A percentile compares a stretch with the other conserved stretches of the same genome.
These are phyloP conservation scores for Himalopsyche phryganea DNA, from an alignment of 1,140 invertebrate species.

Conservation along the genomic window DNA sequence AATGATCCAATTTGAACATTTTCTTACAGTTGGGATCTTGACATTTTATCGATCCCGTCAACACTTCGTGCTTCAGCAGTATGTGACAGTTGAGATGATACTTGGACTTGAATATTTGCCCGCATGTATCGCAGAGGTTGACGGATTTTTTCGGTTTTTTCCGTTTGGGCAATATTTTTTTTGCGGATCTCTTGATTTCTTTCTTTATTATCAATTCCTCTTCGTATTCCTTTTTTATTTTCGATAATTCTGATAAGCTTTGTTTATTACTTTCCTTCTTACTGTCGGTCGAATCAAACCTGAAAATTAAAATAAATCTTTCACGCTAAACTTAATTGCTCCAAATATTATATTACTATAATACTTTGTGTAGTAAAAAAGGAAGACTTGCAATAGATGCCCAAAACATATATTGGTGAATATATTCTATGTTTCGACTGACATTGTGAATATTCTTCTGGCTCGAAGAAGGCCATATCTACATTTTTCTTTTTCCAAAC, in stretches of 20 bases:
- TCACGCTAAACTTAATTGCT: background rate
- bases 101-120: slow-evolving; percentile 30
- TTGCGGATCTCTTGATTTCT: slow-evolving; percentile 13
- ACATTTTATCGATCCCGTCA: slow-evolving; percentile 36
- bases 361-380: background rate
- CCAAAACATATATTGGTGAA: background rate
- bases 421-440: background rate
- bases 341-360: background rate
- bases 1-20: slow-evolving; percentile 41
- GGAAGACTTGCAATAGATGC: too few species aligned
- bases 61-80: slow-evolving; percentile 24
- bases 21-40: slow-evolving; percentile 37
- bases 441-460: background rate
- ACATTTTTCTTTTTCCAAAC: background rate
- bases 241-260: slow-evolving; percentile 15
- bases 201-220: slow-evolving; percentile 3
- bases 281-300: slow-evolving; percentile 13
- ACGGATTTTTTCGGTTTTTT: slow-evolving; percentile 20
- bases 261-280: slow-evolving; percentile 15
- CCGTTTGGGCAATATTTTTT: slow-evolving; percentile 10
- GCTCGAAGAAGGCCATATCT: background rate
- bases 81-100: slow-evolving; percentile 31
- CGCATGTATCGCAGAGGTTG: slow-evolving; percentile 31
- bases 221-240: slow-evolving; percentile 17
- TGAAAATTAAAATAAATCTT: slow-evolving; percentile 13